Evolutionary conservation across 2,888 invertebrate genomes (phyloP).

Genomic region (Lamellibrachia columna): DNA sequence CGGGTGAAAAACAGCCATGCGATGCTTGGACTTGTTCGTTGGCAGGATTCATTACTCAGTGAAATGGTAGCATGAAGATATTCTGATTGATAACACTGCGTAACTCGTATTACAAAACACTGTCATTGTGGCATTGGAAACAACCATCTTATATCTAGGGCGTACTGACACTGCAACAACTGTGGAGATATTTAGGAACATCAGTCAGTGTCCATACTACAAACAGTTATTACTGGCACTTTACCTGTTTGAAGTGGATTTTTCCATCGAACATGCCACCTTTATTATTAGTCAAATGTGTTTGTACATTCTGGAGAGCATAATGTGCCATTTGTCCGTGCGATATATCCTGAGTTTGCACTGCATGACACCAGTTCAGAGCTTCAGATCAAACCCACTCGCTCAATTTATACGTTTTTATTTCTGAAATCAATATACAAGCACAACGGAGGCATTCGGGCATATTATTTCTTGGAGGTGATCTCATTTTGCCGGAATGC

Average conservation of each 20-base stretch:
- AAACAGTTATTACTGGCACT: too few relatives aligned
- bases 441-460: neutral
- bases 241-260: too few relatives aligned
- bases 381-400: neutral
- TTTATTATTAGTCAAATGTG: too few relatives aligned
- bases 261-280: too few relatives aligned
- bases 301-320: neutral
- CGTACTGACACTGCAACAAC: too few relatives aligned
- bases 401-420: neutral
- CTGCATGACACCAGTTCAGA: neutral
- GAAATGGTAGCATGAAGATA: neutral
- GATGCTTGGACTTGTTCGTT: neutral
- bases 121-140: neutral
- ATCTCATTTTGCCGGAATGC: neutral
- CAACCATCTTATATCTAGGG: too few relatives aligned
- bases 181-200: too few relatives aligned
- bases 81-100: neutral
- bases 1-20: neutral
- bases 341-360: neutral
- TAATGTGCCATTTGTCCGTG: neutral
- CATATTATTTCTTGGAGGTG: neutral
- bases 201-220: too few relatives aligned
- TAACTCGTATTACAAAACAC: neutral
- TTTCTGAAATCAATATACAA: neutral
- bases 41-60: neutral